Evolutionary conservation across 2,888 invertebrate genomes (phyloP).

Genomic region (Ligdia adustata): DNA sequence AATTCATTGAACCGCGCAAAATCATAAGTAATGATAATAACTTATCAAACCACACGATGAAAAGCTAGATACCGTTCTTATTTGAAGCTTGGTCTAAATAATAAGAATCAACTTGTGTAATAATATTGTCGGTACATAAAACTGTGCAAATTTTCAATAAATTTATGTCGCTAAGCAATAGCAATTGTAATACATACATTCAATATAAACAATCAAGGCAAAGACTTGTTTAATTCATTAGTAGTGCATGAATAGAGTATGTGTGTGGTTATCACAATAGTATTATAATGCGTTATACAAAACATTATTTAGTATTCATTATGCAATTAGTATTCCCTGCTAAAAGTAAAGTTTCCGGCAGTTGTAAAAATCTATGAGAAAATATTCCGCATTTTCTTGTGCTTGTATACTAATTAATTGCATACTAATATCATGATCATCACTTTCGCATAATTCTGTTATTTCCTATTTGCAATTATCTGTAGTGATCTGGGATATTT

Average conservation of each 20-base stretch:
- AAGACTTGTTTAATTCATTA: constrained; percentile 43
- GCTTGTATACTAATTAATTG: too few relatives aligned
- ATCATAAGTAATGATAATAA: constrained; percentile 39
- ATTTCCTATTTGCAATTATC: too few relatives aligned
- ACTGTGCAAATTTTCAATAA: constrained; percentile 5
- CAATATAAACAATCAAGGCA: constrained; percentile 35
- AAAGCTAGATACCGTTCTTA: constrained; percentile 38
- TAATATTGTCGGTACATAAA: background rate
- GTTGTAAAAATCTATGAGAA: constrained; percentile 19
- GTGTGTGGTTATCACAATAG: constrained; percentile 35
- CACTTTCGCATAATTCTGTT: too few relatives aligned
- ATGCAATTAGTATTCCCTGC: constrained; percentile 29
- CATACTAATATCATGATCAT: too few relatives aligned
- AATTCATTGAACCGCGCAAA: constrained; percentile 46
- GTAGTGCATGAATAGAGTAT: constrained; percentile 29
- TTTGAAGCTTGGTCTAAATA: constrained; percentile 27
- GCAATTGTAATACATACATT: constrained; percentile 29
- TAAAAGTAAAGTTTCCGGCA: constrained; percentile 31
- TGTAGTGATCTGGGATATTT: too few relatives aligned
- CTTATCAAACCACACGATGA: constrained; percentile 39
- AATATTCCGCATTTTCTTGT: constrained; percentile 14
- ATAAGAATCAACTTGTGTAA: background rate
- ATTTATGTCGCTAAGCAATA: constrained; percentile 8
- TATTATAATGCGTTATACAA: constrained; percentile 28
- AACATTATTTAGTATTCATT: constrained; percentile 30